Evolutionary conservation across 1,140 invertebrate genomes (phyloP).

Genomic region (Venturia canescens): DNA sequence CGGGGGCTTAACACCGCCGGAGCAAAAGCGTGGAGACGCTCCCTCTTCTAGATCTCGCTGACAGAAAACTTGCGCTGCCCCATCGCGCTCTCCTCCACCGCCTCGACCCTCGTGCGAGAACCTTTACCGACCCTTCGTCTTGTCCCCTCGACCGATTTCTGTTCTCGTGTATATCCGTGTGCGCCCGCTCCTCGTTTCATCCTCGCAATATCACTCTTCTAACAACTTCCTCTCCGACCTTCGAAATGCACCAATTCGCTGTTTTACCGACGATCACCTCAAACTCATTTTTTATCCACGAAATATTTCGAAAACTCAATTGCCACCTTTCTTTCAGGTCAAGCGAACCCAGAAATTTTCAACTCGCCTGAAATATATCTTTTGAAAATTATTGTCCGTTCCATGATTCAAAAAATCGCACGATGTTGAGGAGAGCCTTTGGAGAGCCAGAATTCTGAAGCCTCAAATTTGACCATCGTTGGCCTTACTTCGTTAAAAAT

Average conservation of each 20-base stretch:
- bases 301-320: background rate
- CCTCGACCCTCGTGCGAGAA: constrained; percentile 32
- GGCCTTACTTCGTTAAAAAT: too few species aligned
- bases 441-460: too few species aligned
- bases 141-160: constrained; percentile 26
- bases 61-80: constrained; percentile 5
- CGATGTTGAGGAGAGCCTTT: too few species aligned
- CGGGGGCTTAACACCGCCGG: constrained; percentile 53
- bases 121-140: constrained; percentile 45
- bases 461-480: too few species aligned
- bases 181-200: background rate
- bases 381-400: too few species aligned
- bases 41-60: constrained; percentile 32
- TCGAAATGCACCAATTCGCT: constrained; percentile 27
- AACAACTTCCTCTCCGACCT: constrained; percentile 11
- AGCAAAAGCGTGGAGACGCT: constrained; percentile 45
- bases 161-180: constrained; percentile 14
- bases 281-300: background rate
- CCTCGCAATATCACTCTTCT: background rate
- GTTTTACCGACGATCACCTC: constrained; percentile 58
- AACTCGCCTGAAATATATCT: too few species aligned
- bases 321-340: background rate
- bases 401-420: too few species aligned
- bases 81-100: constrained; percentile 21
- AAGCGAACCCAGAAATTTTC: background rate